Conservation (phyloP, 1,140 invertebrate genomes). For the Pinna nobilis region DNA sequence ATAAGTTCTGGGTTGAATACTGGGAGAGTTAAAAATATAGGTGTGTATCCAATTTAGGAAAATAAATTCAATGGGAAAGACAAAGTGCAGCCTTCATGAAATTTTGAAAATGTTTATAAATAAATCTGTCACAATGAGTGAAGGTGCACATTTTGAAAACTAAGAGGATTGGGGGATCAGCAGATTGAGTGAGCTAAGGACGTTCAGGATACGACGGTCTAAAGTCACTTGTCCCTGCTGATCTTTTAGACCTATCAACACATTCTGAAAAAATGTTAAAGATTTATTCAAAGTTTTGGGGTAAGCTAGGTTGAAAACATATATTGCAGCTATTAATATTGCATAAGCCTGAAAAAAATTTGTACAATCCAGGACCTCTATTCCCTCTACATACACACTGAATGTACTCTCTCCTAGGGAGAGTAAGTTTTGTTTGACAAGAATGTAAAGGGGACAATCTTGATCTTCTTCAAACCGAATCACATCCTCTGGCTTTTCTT, state of each 20-base stretch:
- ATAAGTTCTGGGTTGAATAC: too few species aligned
- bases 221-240: neutral
- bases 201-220: neutral
- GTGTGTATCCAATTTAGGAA: too few species aligned
- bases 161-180: too few species aligned
- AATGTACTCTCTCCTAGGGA: neutral
- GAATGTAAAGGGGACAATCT: neutral
- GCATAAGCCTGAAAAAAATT: neutral
- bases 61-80: too few species aligned
- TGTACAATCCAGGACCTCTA: neutral
- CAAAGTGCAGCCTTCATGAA: too few species aligned
- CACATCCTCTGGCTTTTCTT: neutral
- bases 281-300: neutral
- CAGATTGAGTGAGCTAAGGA: neutral
- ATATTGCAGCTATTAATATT: neutral
- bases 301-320: conserved; percentile 2
- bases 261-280: neutral
- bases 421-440: neutral
- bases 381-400: neutral
- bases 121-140: too few species aligned
- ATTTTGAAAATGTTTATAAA: too few species aligned
- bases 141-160: too few species aligned
- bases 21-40: too few species aligned
- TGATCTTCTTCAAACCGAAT: neutral
- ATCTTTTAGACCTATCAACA: neutral